Base-by-base conservation (phyloP, 2,113 vertebrate species). In the Brachyistius frenatus region DNA sequence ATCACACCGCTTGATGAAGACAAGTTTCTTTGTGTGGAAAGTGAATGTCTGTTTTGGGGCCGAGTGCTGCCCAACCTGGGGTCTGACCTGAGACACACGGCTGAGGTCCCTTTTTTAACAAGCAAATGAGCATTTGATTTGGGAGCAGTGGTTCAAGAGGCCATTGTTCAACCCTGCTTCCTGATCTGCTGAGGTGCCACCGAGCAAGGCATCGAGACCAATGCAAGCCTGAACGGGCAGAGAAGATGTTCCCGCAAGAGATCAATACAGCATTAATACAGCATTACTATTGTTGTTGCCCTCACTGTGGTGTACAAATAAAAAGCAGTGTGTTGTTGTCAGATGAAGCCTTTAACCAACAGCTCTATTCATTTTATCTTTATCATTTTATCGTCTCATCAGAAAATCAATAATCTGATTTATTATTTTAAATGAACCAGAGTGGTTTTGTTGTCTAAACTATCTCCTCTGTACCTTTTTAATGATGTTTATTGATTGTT, bases 1-100 rank as follows among this genome's bases (percentile, higher is more conserved):
- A 78, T 63, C 60, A 66, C 47, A 60, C 72, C 10, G 55, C 71
- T 63, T 76, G 62, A 81, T 89, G 70, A 72, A 60, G 83, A 84
- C 69, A n/a, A 23, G 11, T 66, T 73, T 70, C 68, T 80, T 76
- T 89, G 55, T 76, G 70, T 56, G 70, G 33, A 57, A 63, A 76
- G 64, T 49, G 44, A 44, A 46, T 33, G 32, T 57, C 61, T 78
- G 80, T 52, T 33, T 73, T 47, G 60, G 23, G 23, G 82, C 50
- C 60, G 74, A 73, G 63, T 74, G 41, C 36, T 36, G 55, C 68
- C 65, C 55, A 69, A 84, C 73, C 78, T 44, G 65, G 67, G 50
- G 58, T 61, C 63, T 86, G 86, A 89, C 76, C 86, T 7, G 46
- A 64, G 65, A 50, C 73, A 50, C 73, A 46, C 53, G 8, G 23